Percentiles rank a stretch among this genome's conserved stretches.
These are phyloP conservation scores for Heterodera schachtii DNA, from an alignment of 1,140 invertebrate genomes.

Conservation along the genomic window DNA sequence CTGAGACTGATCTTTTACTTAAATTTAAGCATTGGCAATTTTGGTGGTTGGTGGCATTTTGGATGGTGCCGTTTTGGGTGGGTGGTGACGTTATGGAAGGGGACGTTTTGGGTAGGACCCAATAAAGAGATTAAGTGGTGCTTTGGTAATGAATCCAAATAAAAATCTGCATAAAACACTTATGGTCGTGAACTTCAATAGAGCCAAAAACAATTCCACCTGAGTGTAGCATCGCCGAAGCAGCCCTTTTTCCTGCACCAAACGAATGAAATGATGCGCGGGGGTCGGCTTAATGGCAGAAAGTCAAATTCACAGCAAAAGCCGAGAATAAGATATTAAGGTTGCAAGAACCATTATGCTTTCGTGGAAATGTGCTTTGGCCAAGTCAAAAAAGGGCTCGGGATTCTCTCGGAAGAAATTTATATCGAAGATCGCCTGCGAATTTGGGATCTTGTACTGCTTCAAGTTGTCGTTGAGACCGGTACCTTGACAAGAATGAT, in stretches of 20 bases:
- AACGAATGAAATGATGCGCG: conserved; percentile 81
- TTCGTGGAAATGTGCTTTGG: conserved; percentile 66
- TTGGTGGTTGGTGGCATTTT: too few relatives aligned
- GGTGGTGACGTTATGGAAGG: too few relatives aligned
- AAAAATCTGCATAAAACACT: too few relatives aligned
- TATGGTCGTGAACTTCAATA: too few relatives aligned
- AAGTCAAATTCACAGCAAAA: too few relatives aligned
- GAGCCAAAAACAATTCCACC: too few relatives aligned
- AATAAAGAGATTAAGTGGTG: too few relatives aligned
- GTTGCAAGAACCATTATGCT: conserved; percentile 59
- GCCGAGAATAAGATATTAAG: conserved; percentile 32
- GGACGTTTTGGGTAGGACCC: too few relatives aligned
- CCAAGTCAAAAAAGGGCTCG: conserved; percentile 86
- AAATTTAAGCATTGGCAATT: too few relatives aligned
- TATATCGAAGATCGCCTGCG: conserved; percentile 90
- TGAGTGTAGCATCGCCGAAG: conserved; percentile 83
- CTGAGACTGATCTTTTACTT: too few relatives aligned
- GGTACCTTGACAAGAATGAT: conserved; percentile 69
- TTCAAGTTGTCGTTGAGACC: conserved; percentile 88
- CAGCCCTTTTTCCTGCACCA: conserved; percentile 78
- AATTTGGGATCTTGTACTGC: conserved; percentile 86
- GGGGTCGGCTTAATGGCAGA: conserved; percentile 83
- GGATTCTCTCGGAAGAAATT: conserved; percentile 82
- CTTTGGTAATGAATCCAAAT: too few relatives aligned
- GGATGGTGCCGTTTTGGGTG: too few relatives aligned